A percentile compares a stretch with the other conserved stretches of the same genome.
Conservation (phyloP, 2,888 invertebrate genomes). For the Yponomeuta evonymella region DNA sequence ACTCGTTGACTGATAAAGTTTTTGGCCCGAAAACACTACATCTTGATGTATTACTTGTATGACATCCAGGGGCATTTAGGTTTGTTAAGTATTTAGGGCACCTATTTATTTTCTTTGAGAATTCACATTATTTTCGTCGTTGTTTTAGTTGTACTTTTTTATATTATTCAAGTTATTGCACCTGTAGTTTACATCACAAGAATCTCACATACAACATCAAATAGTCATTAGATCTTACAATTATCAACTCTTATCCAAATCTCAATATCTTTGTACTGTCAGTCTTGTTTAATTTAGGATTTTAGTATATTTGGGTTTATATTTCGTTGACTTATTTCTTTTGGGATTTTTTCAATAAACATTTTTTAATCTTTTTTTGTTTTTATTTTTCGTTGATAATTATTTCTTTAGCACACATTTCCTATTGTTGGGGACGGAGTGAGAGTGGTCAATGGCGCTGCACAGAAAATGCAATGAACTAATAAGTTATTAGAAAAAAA, state of each 20-base stretch:
- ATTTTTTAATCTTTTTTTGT: constrained; percentile 42
- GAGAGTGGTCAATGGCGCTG: constrained; percentile 68
- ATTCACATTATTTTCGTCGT: not conserved
- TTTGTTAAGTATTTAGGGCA: not conserved
- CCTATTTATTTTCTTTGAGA: not conserved
- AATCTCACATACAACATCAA: constrained; percentile 4
- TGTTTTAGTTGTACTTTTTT: not conserved
- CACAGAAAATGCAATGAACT: constrained; percentile 54
- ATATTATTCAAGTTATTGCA: constrained; percentile 3
- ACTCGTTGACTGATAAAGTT: constrained; percentile 10
- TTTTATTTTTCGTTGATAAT: constrained; percentile 24
- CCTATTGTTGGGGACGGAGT: constrained; percentile 58
- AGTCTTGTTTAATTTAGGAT: not conserved
- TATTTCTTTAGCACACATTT: constrained; percentile 25
- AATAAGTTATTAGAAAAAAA: constrained; percentile 42
- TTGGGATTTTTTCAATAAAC: constrained; percentile 43
- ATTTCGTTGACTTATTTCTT: constrained; percentile 25
- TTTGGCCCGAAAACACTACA: constrained; percentile 1
- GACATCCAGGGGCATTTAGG: not conserved
- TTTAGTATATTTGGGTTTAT: constrained; percentile 6
- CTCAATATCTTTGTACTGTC: not conserved
- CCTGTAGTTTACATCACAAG: constrained; percentile 13
- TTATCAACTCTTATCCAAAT: not conserved
- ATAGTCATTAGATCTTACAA: not conserved
- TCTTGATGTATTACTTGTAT: not conserved